Base-by-base conservation (phyloP, 2,797 vertebrate genomes). In the Erethizon dorsatum region DNA sequence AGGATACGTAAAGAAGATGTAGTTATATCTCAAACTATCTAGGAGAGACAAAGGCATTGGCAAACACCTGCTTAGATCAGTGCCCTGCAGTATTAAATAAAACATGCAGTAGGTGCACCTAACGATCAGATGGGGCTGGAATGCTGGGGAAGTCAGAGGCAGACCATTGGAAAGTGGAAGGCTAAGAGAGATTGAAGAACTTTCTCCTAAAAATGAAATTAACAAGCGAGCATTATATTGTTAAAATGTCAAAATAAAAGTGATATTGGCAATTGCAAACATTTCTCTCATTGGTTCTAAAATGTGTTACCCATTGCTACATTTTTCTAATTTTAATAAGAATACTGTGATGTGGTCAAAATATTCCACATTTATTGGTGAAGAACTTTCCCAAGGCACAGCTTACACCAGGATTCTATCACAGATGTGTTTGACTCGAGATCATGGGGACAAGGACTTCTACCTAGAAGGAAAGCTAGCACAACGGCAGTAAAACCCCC, bases 221-320 rank as follows among this genome's bases (percentile, higher is more conserved):
- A 41, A 61, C 56, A 65, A 83, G 15, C 28, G 73, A 67, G 69
- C 8, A 47, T 56, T 28, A 15, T 28, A 11, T 67, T 31, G 56
- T 67, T 82, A 77, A 96, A 94, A 71, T 24, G 31, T 2, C 57
- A n/a, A 0, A 5, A 73, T 56, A 63, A 88, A 95, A 93, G 61
- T 77, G 50, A 78, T 18, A 54, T 13, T 18, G 15, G 20, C 2
- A n/a, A 59, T 20, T 50, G 15, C 33, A 79, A 77, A 4, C 3
- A 45, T 61, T 71, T 45, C 56, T 82, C 5, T 3, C 10, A 45
- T 15, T 78, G 14, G 1, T 31, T 28, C 17, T 13, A 24, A 69
- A 56, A 20, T 37, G 45, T 22, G 63, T 14, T n/a, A 24, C 2
- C 9, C 20, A 47, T 22, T 78, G 24, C 59, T 33, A 61, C 5